Base-by-base conservation (phyloP, 2,113 vertebrate species). In the Sinocyclocheilus maitianheensis region DNA sequence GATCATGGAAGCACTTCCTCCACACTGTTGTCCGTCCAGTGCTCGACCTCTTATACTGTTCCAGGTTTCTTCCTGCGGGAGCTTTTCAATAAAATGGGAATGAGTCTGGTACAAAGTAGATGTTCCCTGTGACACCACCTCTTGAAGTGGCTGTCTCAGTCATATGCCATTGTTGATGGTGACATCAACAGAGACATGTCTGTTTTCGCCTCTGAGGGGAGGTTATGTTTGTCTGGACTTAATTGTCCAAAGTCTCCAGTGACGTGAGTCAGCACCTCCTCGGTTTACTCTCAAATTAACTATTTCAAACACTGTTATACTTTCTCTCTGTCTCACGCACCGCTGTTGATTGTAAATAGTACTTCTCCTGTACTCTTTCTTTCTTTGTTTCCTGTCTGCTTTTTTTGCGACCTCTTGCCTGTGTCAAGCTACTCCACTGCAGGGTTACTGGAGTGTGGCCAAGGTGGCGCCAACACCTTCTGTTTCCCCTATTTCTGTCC, bases 401-500 rank as follows among this genome's bases (percentile, higher is more conserved):
- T 43, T 46, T 48, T 48, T 48, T 22, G 30, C 40, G 34, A 24
- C 60, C 78, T 77, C 82, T 71, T 34, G 34, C 87, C 65, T 81
- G 24, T 69, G 34, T 88, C 51, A 76, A 60, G 58, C 77, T 85
- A 85, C 81, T 55, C 55, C 63, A 63, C 87, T 82, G 62, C 51
- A 87, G 74, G 55, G 65, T 91, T 43, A 72, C 74, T 89, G 88
- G 89, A 90, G 86, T 85, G n/a, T 69, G 83, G 78, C 88, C 87
- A 90, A 85, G 72, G 51, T 88, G 84, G 77, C 48, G 34, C 77
- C n/a, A 55, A 62, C 80, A 84, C 83, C 51, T 55, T 55, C 63
- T 40, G 6, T 79, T 69, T 46, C 51, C 58, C 22, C 55, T 83
- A 74, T 83, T 80, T 80, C 43, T 63, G 65, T 43, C 24, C 55